Base-by-base conservation (phyloP, 2,797 vertebrate species). In the Gymnothorax reevesii region DNA sequence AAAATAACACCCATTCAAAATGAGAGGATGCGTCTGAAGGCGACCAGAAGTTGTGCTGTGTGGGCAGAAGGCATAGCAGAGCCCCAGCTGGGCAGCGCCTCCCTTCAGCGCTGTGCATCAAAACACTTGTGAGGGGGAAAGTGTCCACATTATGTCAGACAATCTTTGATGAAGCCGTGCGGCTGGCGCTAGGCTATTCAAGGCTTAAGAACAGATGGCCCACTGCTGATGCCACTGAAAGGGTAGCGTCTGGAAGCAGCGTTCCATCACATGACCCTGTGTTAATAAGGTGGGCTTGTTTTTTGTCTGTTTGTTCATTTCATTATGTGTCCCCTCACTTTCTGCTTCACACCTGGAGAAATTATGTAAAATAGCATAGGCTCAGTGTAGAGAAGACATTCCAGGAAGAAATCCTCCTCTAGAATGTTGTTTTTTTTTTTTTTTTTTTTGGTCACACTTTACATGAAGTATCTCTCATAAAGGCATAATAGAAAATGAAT, bases 191-290 rank as follows among this genome's bases (percentile, higher is more conserved):
- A 87, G 86, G 20, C 87, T 88, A 85, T 87, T 84, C 25, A 73
- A 84, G 57, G 88, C 33, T 42, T 42, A 42, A 42, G 33, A 87
- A 89, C 89, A 88, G 88, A 91, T 90, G 87, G 89, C 82, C 66
- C 82, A 83, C 73, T 87, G 89, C 89, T 88, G 89, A 89, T n/a
- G 13, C 77, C 86, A 90, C 87, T 85, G 66, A 88, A 92, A 89
- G 86, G 82, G 86, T 84, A 83, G 77, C 9, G 20, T 86, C 49
- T 87, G 73, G 77, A 59, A 83, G 79, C 71, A 17, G 85, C 77
- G 69, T 88, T 86, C 84, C 87, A 49, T 87, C 85, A 49, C 57
- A 86, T 88, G 86, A 87, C 54, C 85, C 83, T 49, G 52, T 86
- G 86, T n/a, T 57, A 87, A 85, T 86, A 77, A 64, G 49, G 52